A percentile compares a stretch with the other conserved stretches of the same genome.
phyloP scores from a whole-genome alignment of 1,140 invertebrate genomes.

The Periplaneta americana region DNA sequence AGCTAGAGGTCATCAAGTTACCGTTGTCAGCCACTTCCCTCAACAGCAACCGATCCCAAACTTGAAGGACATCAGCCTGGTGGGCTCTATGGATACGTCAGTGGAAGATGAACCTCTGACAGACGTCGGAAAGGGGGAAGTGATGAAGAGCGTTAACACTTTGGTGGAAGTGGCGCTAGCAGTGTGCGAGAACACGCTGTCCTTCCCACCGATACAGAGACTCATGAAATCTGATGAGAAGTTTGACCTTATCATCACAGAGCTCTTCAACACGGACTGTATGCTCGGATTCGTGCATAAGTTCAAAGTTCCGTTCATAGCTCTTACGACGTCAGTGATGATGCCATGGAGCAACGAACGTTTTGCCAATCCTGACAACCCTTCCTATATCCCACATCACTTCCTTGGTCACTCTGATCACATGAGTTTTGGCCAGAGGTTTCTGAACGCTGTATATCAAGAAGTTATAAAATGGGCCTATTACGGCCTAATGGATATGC shows the following conservation, averaged over 20 bases:
- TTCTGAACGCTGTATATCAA: constrained; percentile 21
- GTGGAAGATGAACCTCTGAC: not conserved
- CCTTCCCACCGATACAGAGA: not conserved
- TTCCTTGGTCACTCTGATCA: constrained; percentile 25
- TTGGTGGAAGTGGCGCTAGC: not conserved
- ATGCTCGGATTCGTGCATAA: constrained; percentile 21
- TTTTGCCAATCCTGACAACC: constrained; percentile 23
- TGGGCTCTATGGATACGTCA: not conserved
- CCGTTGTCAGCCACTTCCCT: constrained; percentile 38
- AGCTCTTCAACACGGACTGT: constrained; percentile 24
- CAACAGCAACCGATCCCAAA: constrained; percentile 29
- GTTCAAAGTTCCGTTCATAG: constrained; percentile 21
- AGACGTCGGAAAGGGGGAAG: not conserved
- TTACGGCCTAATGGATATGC: no score
- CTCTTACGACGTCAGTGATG: not conserved
- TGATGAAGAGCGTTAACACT: not conserved
- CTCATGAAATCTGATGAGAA: constrained; percentile 9
- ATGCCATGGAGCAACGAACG: constrained; percentile 3
- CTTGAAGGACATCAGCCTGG: constrained; percentile 16
- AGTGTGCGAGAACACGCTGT: not conserved
- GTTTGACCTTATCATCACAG: constrained; percentile 24
- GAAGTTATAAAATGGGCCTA: no score
- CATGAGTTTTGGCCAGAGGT: constrained; percentile 28
- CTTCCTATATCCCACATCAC: constrained; percentile 30
- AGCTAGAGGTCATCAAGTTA: constrained; percentile 37